Evolutionary conservation across 2,113 vertebrate species (phyloP).

Genomic region (Aptenodytes forsteri): DNA sequence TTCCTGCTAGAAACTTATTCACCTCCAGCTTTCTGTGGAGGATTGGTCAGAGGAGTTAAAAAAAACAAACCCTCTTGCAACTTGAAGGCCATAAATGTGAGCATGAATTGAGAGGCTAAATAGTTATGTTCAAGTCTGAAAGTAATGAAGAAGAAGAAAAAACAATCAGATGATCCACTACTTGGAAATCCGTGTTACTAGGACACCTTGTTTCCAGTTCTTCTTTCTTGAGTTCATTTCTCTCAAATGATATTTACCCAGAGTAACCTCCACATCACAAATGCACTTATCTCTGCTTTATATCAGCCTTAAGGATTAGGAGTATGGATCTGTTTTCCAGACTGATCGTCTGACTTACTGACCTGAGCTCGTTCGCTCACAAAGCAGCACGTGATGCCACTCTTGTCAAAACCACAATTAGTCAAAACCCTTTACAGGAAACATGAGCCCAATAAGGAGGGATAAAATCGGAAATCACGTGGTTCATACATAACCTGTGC

Average conservation of each 20-base stretch:
- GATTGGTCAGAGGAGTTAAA: neutral
- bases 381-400: conserved; percentile 67
- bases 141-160: neutral
- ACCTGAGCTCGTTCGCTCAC: conserved; percentile 60
- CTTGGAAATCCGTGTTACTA: neutral
- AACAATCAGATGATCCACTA: neutral
- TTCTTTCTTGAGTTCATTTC: conserved; percentile 3
- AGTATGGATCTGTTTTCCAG: conserved; percentile 80
- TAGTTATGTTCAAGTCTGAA: neutral
- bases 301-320: conserved; percentile 73
- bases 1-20: neutral
- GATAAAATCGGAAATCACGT: conserved; percentile 77
- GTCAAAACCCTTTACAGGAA: conserved; percentile 86
- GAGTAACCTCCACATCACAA: conserved; percentile 49
- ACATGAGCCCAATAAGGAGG: conserved; percentile 75
- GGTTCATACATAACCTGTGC: conserved; percentile 30
- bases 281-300: conserved; percentile 70
- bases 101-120: neutral
- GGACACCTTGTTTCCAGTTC: conserved; percentile 7
- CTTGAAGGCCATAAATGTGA: neutral
- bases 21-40: neutral
- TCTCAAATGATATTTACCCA: conserved; percentile 39
- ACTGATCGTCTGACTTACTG: conserved; percentile 78
- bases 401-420: conserved; percentile 81
- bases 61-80: neutral